These are phyloP conservation scores for Ferrisia virgata DNA, from an alignment of 2,888 invertebrate species.

Conservation along the genomic window DNA sequence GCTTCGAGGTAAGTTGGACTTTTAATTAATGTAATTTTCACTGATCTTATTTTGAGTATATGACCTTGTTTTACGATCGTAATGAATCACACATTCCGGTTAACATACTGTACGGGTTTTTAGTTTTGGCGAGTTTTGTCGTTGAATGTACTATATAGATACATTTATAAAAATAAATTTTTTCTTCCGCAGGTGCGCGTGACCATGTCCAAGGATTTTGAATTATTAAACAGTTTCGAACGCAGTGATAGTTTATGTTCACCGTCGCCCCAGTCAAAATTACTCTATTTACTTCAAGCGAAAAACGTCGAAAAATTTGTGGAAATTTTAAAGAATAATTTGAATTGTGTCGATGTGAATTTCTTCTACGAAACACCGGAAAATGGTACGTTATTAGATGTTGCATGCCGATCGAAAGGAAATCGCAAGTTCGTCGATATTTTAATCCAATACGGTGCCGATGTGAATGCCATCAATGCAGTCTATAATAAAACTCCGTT, in stretches of 20 bases:
- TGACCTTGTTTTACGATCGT: neutral
- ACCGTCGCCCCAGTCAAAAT: constrained; percentile 52
- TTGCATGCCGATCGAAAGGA: constrained; percentile 58
- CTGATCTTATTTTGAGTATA: neutral
- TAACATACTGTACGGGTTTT: neutral
- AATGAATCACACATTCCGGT: neutral
- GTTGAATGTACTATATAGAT: neutral
- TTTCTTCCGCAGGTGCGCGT: neutral
- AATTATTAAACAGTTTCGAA: constrained; percentile 27
- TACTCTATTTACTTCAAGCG: constrained; percentile 58
- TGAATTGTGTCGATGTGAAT: constrained; percentile 57
- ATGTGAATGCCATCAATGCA: constrained; percentile 61
- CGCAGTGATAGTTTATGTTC: constrained; percentile 45
- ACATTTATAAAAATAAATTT: neutral
- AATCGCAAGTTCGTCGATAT: constrained; percentile 59
- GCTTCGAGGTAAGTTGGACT: neutral
- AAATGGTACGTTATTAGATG: constrained; percentile 62
- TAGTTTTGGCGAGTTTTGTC: neutral
- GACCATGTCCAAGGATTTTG: constrained; percentile 13
- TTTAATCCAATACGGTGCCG: constrained; percentile 62
- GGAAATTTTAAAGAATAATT: constrained; percentile 54
- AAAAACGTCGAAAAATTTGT: constrained; percentile 59
- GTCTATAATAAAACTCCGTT: constrained; percentile 62
- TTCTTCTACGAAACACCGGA: constrained; percentile 60
- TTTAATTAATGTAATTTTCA: neutral